A percentile compares a stretch with the other conserved stretches of the same genome.
These are phyloP conservation scores for Apteryx owenii DNA, from an alignment of 2,113 vertebrate species.

Conservation along the genomic window DNA sequence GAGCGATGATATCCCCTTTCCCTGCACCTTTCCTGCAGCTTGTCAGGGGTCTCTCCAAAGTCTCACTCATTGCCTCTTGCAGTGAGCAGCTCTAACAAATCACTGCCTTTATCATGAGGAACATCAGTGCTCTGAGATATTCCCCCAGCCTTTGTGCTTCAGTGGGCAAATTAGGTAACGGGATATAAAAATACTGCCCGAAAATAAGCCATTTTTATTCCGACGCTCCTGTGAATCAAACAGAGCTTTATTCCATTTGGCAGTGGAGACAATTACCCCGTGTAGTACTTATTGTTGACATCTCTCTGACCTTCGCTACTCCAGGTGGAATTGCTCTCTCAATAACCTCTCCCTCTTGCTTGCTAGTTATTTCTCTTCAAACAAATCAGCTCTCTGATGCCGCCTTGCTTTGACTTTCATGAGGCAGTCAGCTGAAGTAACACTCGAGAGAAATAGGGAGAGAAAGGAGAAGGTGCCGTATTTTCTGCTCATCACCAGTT, in stretches of 20 bases:
- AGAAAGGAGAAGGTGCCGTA: not conserved
- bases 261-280: not conserved
- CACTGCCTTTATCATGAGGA: not conserved
- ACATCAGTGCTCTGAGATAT: not conserved
- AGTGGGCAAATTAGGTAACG: not conserved
- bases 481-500: constrained; percentile 59
- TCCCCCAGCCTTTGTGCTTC: not conserved
- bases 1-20: not conserved
- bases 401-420: not conserved
- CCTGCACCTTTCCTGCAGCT: not conserved
- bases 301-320: not conserved
- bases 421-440: not conserved
- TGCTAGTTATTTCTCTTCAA: not conserved
- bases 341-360: not conserved
- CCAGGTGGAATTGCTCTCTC: not conserved
- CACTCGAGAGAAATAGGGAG: not conserved
- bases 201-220: not conserved
- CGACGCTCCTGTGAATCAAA: not conserved
- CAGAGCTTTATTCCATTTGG: not conserved
- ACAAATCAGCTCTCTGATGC: not conserved
- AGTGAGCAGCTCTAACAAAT: constrained; percentile 7
- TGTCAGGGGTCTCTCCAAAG: constrained; percentile 7
- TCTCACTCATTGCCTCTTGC: not conserved
- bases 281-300: not conserved
- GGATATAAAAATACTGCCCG: not conserved